These are phyloP conservation scores for Ictalurus punctatus DNA, from an alignment of 2,113 vertebrate genomes.

Conservation along the genomic window DNA sequence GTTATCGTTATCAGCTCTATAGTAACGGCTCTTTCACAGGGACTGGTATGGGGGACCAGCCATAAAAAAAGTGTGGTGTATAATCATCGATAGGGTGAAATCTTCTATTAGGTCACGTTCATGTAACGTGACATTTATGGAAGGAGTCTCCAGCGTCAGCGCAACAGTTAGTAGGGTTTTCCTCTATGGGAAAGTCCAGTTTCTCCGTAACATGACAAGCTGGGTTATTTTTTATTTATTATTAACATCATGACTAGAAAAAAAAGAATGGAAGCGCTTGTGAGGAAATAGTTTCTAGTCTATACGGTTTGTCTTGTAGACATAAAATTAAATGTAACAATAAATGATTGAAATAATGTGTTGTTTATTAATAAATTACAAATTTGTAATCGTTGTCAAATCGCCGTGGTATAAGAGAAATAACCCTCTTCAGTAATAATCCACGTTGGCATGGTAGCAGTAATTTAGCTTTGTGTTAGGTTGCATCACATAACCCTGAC, in stretches of 20 bases:
- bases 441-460: not conserved
- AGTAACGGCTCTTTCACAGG: not conserved
- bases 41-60: not conserved
- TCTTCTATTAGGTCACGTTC: not conserved
- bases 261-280: not conserved
- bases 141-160: not conserved
- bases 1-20: not conserved
- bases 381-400: not conserved
- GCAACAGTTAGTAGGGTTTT: not conserved
- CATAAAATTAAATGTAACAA: too few relatives aligned
- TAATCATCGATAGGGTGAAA: not conserved
- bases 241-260: not conserved
- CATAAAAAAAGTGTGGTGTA: not conserved
- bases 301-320: too few relatives aligned
- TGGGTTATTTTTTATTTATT: not conserved
- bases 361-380: too few relatives aligned
- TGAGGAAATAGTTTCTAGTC: too few relatives aligned
- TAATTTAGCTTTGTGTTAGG: not conserved
- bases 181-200: not conserved
- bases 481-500: not conserved
- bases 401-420: not conserved
- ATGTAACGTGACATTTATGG: not conserved
- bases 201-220: not conserved
- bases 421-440: not conserved
- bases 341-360: too few relatives aligned